Percentiles rank a stretch among this genome's conserved stretches.
These are phyloP conservation scores for Triplophysa dalaica DNA, from an alignment of 2,113 vertebrate genomes.

Conservation along the genomic window DNA sequence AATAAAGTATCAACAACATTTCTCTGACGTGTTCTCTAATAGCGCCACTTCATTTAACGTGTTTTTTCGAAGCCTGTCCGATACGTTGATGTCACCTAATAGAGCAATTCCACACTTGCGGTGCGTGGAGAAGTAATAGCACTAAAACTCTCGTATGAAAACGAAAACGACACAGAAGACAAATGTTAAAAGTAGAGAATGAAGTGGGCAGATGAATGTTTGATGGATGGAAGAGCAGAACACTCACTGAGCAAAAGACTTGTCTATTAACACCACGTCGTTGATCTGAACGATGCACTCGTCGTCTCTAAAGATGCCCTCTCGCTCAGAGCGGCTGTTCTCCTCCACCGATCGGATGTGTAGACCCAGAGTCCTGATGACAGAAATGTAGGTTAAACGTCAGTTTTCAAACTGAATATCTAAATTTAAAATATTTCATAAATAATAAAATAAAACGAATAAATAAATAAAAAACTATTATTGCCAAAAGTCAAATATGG, in stretches of 20 bases:
- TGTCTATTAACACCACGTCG: slow-evolving; percentile 83
- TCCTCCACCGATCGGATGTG: slow-evolving; percentile 89
- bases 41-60: slow-evolving; percentile 29
- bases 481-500: too few relatives aligned
- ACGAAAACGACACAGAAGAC: slow-evolving; percentile 38
- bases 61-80: slow-evolving; percentile 42
- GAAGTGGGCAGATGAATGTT: slow-evolving; percentile 6
- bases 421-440: not conserved
- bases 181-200: not conserved
- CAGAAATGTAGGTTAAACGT: not conserved
- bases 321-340: slow-evolving; percentile 83
- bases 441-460: not conserved
- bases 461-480: not conserved
- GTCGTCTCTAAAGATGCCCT: slow-evolving; percentile 85
- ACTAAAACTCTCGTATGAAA: slow-evolving; percentile 36
- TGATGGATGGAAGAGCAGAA: slow-evolving; percentile 19
- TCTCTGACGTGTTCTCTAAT: slow-evolving; percentile 22
- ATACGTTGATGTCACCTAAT: slow-evolving; percentile 42
- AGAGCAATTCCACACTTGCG: slow-evolving; percentile 34
- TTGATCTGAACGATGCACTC: slow-evolving; percentile 96
- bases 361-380: slow-evolving; percentile 85
- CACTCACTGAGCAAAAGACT: slow-evolving; percentile 90
- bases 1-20: slow-evolving; percentile 4
- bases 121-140: slow-evolving; percentile 27
- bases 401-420: too few relatives aligned